Conservation (phyloP, 2,888 invertebrate species). For the Polyploca ridens region DNA sequence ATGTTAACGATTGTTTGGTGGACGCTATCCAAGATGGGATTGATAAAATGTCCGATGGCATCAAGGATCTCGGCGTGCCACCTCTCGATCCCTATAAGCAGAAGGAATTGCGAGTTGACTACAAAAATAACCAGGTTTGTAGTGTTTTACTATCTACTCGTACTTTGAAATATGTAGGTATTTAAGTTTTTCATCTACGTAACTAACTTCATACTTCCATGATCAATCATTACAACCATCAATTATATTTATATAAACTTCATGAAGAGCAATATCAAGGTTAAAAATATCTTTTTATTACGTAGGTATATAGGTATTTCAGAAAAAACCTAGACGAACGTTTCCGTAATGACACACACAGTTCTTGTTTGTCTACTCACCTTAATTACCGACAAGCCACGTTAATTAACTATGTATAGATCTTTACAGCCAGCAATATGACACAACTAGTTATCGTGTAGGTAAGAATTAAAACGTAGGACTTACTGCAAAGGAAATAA, state of each 20-base stretch:
- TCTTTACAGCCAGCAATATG: neutral
- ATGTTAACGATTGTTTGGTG: constrained; percentile 84
- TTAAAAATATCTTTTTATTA: neutral
- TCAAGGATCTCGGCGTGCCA: constrained; percentile 79
- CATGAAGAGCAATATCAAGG: neutral
- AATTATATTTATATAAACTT: no score
- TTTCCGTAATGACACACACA: neutral
- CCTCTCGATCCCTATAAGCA: constrained; percentile 80
- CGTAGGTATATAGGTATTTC: neutral
- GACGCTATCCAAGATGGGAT: constrained; percentile 82
- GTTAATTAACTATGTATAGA: neutral
- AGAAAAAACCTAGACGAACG: neutral
- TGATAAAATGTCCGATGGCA: constrained; percentile 64
- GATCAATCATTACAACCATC: no score
- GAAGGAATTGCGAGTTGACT: constrained; percentile 69
- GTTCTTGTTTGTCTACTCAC: neutral
- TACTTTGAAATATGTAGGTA: neutral
- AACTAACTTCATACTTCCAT: no score
- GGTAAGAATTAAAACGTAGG: neutral
- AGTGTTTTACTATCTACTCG: neutral
- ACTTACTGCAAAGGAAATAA: no score
- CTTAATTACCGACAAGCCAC: neutral
- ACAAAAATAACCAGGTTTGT: constrained; percentile 75
- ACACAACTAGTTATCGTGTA: neutral
- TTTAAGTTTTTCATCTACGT: no score